phyloP scores from a whole-genome alignment of 2,113 vertebrate species.

The Grammomys surdaster region DNA sequence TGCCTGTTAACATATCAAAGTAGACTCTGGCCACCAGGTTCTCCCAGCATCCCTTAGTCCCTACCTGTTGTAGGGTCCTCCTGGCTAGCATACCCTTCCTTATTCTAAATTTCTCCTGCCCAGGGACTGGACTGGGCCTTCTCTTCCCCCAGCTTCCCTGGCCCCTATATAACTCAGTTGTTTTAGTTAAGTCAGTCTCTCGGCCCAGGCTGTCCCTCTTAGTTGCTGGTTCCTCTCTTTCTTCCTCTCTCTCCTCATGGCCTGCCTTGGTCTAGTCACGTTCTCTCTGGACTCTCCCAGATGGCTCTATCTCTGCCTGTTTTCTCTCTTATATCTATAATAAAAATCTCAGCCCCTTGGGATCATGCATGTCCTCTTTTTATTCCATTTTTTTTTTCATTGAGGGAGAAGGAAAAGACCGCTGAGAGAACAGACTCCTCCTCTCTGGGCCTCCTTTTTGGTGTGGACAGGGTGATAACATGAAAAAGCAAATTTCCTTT shows the following conservation, averaged over 20 bases:
- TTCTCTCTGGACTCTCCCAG: not conserved
- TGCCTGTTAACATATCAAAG: not conserved
- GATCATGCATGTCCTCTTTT: not conserved
- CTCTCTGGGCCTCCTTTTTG: conserved; percentile 51
- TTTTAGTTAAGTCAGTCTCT: not conserved
- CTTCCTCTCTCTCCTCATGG: not conserved
- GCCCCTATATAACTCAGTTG: not conserved
- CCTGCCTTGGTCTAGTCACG: not conserved
- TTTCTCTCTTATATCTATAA: not conserved
- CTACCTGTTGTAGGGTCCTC: not conserved
- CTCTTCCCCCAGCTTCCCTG: not conserved
- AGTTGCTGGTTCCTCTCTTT: not conserved
- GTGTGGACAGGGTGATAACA: not conserved
- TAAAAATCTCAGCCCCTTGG: not conserved
- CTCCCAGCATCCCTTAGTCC: not conserved
- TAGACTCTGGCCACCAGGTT: not conserved
- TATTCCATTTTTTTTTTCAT: not conserved
- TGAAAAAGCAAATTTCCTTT: fast-evolving
- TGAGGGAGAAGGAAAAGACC: conserved; percentile 16
- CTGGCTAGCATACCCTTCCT: not conserved
- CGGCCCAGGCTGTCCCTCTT: not conserved
- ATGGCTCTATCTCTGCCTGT: not conserved
- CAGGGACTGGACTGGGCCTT: no score
- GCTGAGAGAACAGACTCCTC: not conserved
- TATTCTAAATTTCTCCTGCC: not conserved